Conservation (phyloP, 2,113 vertebrate species). For the Oxygymnocypris stewartii region DNA sequence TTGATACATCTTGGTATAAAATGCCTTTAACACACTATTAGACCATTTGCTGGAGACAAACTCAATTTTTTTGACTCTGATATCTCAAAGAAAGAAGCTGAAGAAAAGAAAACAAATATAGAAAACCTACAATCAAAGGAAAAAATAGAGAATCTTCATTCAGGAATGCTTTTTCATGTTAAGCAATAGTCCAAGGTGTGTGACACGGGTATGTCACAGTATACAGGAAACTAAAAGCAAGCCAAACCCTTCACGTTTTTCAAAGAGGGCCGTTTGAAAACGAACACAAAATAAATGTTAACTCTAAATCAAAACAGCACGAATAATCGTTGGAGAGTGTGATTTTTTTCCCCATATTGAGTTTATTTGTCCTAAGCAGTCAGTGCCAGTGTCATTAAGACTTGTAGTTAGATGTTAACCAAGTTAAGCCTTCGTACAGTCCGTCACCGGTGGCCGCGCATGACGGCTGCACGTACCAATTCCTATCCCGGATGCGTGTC, state of each 20-base stretch:
- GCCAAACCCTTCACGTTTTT: constrained; percentile 51
- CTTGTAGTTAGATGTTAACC: constrained; percentile 99
- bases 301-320: constrained; percentile 74
- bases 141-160: constrained; percentile 63
- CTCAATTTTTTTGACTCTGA: constrained; percentile 30
- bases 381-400: constrained; percentile 86
- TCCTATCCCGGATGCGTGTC: constrained; percentile 98
- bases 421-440: constrained; percentile 98
- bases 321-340: constrained; percentile 74
- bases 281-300: constrained; percentile 73
- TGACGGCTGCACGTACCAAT: constrained; percentile 99
- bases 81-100: constrained; percentile 38
- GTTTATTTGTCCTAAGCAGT: constrained; percentile 78
- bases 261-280: constrained; percentile 52
- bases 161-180: constrained; percentile 64
- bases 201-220: constrained; percentile 68
- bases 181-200: constrained; percentile 65
- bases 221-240: constrained; percentile 69
- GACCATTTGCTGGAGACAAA: constrained; percentile 34
- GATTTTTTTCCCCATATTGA: constrained; percentile 78
- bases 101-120: constrained; percentile 39
- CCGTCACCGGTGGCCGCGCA: constrained; percentile 97
- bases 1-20: constrained; percentile 42
- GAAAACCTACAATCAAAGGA: constrained; percentile 45
- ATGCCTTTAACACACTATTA: constrained; percentile 31